Conservation (phyloP, 1,140 invertebrate genomes). For the Caligus rogercresseyi region DNA sequence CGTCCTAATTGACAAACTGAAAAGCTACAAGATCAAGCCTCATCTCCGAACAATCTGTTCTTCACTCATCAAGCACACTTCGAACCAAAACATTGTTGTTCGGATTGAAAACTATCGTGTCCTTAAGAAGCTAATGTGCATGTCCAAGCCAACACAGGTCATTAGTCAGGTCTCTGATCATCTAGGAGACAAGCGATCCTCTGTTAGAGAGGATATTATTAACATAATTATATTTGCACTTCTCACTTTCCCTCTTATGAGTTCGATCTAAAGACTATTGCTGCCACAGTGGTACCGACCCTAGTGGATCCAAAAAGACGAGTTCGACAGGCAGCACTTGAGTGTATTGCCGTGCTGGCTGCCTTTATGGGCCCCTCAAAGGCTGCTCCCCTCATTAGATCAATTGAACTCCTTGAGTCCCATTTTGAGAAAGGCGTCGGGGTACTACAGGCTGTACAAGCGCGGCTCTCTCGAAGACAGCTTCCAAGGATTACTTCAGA, state of each 20-base stretch:
- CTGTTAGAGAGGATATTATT: constrained; percentile 55
- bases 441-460: constrained; percentile 31
- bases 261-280: constrained; percentile 46
- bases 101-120: constrained; percentile 26
- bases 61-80: constrained; percentile 1
- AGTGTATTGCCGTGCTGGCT: constrained; percentile 53
- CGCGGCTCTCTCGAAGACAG: constrained; percentile 42
- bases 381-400: constrained; percentile 9
- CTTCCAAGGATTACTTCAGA: constrained; percentile 43
- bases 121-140: constrained; percentile 20
- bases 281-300: constrained; percentile 36
- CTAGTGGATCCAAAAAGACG: constrained; percentile 47
- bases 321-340: constrained; percentile 56
- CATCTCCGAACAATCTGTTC: constrained; percentile 25
- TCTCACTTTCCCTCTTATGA: constrained; percentile 61
- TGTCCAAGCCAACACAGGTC: constrained; percentile 11
- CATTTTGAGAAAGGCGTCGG: constrained; percentile 9
- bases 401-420: constrained; percentile 11
- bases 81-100: constrained; percentile 28
- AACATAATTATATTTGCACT: constrained; percentile 55
- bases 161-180: constrained; percentile 16
- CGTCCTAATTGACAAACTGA: constrained; percentile 18
- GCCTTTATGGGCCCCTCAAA: constrained; percentile 43
- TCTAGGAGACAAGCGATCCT: constrained; percentile 27
- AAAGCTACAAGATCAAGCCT: constrained; percentile 18